Evolutionary conservation across 2,113 vertebrate genomes (phyloP).

Genomic region (Oreamnos americanus): DNA sequence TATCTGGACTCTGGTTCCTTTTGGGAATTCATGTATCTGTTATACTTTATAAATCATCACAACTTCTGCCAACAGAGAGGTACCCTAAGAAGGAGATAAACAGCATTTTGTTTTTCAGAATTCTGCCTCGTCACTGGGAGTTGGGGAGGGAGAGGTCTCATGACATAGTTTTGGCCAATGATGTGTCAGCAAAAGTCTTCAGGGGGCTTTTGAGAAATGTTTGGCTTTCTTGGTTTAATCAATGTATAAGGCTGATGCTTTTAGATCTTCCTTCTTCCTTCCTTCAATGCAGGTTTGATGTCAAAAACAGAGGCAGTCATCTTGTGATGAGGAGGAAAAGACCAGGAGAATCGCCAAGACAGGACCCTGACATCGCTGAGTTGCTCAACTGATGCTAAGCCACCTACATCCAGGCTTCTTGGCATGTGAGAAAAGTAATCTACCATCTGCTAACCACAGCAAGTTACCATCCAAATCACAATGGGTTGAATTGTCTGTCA

Average conservation of each 20-base stretch:
- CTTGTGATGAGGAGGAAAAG: constrained; percentile 11
- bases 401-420: neutral
- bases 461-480: neutral
- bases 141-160: neutral
- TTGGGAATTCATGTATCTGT: neutral
- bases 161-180: neutral
- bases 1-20: neutral
- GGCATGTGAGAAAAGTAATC: neutral
- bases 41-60: neutral
- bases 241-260: neutral
- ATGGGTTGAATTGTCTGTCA: neutral
- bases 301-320: neutral
- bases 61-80: neutral
- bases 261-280: neutral
- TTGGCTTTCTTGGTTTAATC: neutral
- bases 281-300: neutral
- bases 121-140: neutral
- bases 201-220: neutral
- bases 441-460: neutral
- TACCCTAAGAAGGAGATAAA: neutral
- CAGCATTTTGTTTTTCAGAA: neutral
- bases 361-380: neutral
- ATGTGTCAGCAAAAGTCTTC: neutral
- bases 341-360: neutral
- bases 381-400: neutral